Percentiles rank a stretch among this genome's conserved stretches.
These are phyloP conservation scores for Campylomormyrus tamandua DNA, from an alignment of 2,113 vertebrate species.

Conservation along the genomic window DNA sequence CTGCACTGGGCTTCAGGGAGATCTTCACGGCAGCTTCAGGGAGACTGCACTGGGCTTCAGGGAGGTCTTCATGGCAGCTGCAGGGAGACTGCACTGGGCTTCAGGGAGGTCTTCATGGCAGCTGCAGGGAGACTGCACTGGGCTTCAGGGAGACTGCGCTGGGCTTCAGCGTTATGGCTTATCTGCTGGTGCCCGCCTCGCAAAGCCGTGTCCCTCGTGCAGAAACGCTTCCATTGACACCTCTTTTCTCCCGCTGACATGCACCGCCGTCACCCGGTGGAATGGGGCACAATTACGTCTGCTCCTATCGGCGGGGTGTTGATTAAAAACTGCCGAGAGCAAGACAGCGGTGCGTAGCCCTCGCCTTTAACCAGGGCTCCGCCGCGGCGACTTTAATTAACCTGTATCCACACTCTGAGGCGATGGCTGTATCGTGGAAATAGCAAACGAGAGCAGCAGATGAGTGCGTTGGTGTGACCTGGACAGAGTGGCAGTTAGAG, in stretches of 20 bases:
- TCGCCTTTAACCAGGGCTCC: neutral
- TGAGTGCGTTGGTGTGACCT: neutral
- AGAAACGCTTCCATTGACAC: conserved; percentile 6
- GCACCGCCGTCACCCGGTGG: neutral
- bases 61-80: neutral
- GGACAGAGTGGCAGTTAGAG: neutral
- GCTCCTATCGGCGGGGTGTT: conserved; percentile 11
- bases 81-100: neutral
- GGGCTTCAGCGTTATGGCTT: neutral
- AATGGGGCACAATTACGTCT: neutral
- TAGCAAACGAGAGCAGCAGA: neutral
- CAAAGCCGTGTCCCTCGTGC: neutral
- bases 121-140: too few species aligned
- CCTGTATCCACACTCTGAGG: neutral
- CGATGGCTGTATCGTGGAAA: neutral
- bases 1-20: too few species aligned
- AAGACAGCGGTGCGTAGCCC: neutral
- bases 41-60: neutral
- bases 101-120: neutral
- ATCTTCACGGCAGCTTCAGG: neutral
- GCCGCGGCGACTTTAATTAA: neutral
- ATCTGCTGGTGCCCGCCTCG: too few species aligned
- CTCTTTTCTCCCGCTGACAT: conserved; percentile 12
- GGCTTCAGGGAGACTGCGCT: neutral
- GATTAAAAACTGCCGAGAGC: conserved; percentile 11